Evolutionary conservation across 2,797 vertebrate genomes (phyloP).

Genomic region (Acomys russatus): DNA sequence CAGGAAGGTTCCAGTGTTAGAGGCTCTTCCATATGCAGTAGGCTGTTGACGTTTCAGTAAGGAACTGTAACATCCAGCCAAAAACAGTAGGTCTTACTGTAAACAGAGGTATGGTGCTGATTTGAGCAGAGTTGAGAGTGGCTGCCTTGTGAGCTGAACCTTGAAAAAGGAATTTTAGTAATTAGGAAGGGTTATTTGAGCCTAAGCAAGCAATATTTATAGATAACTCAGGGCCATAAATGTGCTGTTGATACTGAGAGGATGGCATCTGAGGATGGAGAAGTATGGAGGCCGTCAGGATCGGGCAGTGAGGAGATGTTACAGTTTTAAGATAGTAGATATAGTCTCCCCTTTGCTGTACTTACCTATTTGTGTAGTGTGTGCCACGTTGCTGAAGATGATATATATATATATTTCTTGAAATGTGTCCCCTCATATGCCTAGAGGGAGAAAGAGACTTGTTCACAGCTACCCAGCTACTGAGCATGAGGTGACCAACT

Average conservation of each 20-base stretch:
- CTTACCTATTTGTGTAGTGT: neutral
- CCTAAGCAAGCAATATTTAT: neutral
- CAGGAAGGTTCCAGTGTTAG: neutral
- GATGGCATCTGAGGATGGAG: neutral
- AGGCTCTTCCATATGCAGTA: neutral
- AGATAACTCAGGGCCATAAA: slow-evolving; percentile 5
- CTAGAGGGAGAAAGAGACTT: neutral
- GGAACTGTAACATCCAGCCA: neutral
- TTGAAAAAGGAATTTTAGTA: neutral
- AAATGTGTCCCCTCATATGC: neutral
- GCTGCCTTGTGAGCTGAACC: neutral
- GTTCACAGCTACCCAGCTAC: neutral
- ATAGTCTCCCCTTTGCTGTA: neutral
- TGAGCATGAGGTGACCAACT: neutral
- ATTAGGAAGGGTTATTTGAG: slow-evolving; percentile 22
- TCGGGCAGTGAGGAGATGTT: neutral
- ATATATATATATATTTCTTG: slow-evolving; percentile 15
- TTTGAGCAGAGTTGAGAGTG: neutral
- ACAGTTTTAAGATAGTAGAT: neutral
- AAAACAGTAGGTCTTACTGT: neutral
- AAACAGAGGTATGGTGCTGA: neutral
- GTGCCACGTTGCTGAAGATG: neutral
- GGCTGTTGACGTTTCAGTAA: neutral
- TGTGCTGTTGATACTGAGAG: neutral
- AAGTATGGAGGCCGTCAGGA: neutral